Evolutionary conservation across 2,797 vertebrate genomes (phyloP), one percentile per base, ranked within the genome.

Genomic region (Scolopax rusticola): DNA sequence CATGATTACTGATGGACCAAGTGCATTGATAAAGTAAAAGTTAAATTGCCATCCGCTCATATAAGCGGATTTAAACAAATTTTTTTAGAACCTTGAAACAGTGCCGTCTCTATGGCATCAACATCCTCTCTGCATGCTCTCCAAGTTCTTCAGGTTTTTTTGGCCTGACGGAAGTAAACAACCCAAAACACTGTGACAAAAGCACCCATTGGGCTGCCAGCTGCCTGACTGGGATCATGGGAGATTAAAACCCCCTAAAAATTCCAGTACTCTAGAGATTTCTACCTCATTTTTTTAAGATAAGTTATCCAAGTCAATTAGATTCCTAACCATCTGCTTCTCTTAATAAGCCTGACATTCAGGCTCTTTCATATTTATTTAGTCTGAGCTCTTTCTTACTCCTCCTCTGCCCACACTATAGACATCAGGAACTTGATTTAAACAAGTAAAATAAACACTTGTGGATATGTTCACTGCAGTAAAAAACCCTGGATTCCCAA

Each of bases 361-460:
- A 56, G 16, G 5, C 33, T 59, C 12, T 87, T 83, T 64, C 23
- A 19, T 59, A 51, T 89, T 93, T 87, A 80, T 69, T 81, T 84
- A 86, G 20, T 69, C 28, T 76, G 20, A 63, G 2, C 2, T 69
- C 24, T 40, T 60, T 81, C 43, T 84, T 88, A 63, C 25, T 78
- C 28, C 16, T 77, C 5, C 78, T 82, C n/a, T 73, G 60, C 17
- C 57, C 5, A 59, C 24, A 38, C 5, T n/a, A 13, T 69, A 84
- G 38, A 65, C 25, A 71, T 36, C 41, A 89, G 68, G 38, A 89
- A 65, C 11, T 76, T 82, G n/a, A 64, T 70, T 91, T 59, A 89
- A 76, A 18, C 8, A 86, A 92, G n/a, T 69, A 32, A 89, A 95
- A 78, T 30, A 91, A 91, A 71, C 40, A 90, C 47, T 30, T 65